Evolutionary conservation across 2,888 invertebrate species (phyloP).

Genomic region (Caenorhabditis afra): DNA sequence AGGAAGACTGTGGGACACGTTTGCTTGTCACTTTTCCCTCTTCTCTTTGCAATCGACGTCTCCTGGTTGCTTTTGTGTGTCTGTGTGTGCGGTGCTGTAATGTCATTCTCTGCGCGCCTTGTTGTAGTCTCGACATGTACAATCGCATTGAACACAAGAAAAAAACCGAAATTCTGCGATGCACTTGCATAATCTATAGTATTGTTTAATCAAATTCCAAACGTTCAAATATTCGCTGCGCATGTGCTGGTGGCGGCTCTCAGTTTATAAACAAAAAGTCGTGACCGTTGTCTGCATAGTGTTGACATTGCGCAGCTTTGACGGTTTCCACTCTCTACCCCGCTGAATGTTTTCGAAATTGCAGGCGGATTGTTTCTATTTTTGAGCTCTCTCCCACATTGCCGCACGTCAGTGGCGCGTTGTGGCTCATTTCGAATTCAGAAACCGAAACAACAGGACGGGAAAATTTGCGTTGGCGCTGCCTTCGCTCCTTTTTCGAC

Average conservation of each 20-base stretch:
- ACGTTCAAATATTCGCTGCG: constrained; percentile 38
- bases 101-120: no score
- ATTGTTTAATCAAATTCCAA: constrained; percentile 37
- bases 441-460: constrained; percentile 22
- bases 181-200: not conserved
- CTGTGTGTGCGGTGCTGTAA: not conserved
- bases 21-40: not conserved
- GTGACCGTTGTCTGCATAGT: constrained; percentile 57
- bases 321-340: constrained; percentile 39
- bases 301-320: constrained; percentile 59
- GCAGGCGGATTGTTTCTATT: constrained; percentile 47
- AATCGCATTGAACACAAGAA: no score
- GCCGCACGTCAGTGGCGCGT: constrained; percentile 19
- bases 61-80: not conserved
- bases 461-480: constrained; percentile 33
- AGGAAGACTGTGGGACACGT: not conserved
- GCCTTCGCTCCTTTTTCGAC: constrained; percentile 1
- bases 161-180: not conserved
- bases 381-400: constrained; percentile 8
- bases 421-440: constrained; percentile 38
- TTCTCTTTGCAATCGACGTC: not conserved
- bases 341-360: constrained; percentile 39
- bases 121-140: no score
- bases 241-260: constrained; percentile 21
- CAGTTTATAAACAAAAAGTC: constrained; percentile 62